Base-by-base conservation (phyloP, 92 coral and sea anemone species). In the Phenganax subtilis region DNA sequence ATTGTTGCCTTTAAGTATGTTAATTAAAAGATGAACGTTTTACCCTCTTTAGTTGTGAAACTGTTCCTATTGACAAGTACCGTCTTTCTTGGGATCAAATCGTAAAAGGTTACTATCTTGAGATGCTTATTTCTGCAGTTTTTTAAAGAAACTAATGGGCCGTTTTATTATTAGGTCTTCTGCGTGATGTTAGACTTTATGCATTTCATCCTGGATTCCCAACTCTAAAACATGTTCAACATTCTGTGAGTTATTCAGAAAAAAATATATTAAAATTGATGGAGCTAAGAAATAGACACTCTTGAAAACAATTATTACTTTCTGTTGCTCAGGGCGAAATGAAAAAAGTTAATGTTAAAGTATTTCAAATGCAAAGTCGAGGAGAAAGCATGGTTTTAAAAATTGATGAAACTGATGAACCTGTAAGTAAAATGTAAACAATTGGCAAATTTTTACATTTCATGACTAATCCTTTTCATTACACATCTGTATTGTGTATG, bases 171-270 rank as follows among this genome's bases (percentile, higher is more conserved):
- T 54, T 78, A 93, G 97, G 97, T 71, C 87, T 94, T 6, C 86
- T 89, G 75, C 85, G 88, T 54, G 97, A 85, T 75, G 98, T 94
- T 17, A 86, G 86, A 67, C 93, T 90, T 53, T 91, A 94, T 51
- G 91, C 92, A 9, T 94, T 87, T 75, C 90, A 83, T 72, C 97
- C 98, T 58, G 98, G 98, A 17, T 94, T 94, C 58, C 98, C 98
- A 12, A 94, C 98, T 3, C 75, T 94, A 70, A 85, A 85, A 71
- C 98, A 94, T 75, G 84, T 94, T 54, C 75, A 87, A 31, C 98
- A 94, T 77, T 79, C 90, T 80, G 98, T 94, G 85, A 57, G 89
- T 85, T 44, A 57, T 57, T 27, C 63, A 44, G 6, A 12, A 5
- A 73, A 20, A 0, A 47, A 10, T 20, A 44, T 53, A 9, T 73